A percentile compares a stretch with the other conserved stretches of the same genome.
These are phyloP conservation scores for Carposina sasakii DNA, from an alignment of 1,140 invertebrate genomes.

Conservation along the genomic window DNA sequence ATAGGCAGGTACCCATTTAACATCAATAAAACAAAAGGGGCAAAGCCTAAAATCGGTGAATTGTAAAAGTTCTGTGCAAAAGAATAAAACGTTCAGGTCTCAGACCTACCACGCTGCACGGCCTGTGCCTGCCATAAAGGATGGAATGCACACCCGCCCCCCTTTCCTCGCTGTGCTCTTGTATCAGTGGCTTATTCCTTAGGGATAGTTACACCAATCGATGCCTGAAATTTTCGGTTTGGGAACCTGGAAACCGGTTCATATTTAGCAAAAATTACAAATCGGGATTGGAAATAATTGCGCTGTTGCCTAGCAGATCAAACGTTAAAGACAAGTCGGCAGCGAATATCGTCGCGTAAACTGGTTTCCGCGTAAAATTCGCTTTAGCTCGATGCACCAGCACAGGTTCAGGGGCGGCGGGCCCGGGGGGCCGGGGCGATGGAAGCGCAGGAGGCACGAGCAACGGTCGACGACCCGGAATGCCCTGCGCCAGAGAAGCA, in stretches of 20 bases:
- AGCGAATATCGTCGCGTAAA: constrained; percentile 52
- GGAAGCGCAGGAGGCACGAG: constrained; percentile 57
- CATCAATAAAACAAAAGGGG: no score
- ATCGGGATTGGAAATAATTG: no score
- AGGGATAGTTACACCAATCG: no score
- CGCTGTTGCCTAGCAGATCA: neutral
- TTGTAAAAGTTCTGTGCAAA: neutral
- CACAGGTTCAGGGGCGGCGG: constrained; percentile 42
- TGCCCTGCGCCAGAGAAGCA: constrained; percentile 60
- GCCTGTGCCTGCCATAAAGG: constrained; percentile 29
- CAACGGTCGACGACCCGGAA: constrained; percentile 64
- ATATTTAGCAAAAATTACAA: no score
- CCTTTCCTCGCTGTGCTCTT: constrained; percentile 11
- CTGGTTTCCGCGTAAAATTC: constrained; percentile 66
- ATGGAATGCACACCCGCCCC: constrained; percentile 27
- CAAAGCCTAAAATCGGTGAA: neutral
- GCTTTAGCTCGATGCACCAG: constrained; percentile 62
- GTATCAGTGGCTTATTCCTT: constrained; percentile 25
- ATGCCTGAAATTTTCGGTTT: no score
- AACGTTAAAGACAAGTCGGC: constrained; percentile 26
- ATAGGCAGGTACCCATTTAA: no score
- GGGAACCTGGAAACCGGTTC: no score
- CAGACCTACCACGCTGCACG: constrained; percentile 6
- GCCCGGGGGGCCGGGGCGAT: constrained; percentile 37
- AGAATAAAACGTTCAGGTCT: constrained; percentile 18